A percentile compares a stretch with the other conserved stretches of the same genome.
These are phyloP conservation scores for Lonchura striata DNA, from an alignment of 2,113 vertebrate species.

Conservation along the genomic window DNA sequence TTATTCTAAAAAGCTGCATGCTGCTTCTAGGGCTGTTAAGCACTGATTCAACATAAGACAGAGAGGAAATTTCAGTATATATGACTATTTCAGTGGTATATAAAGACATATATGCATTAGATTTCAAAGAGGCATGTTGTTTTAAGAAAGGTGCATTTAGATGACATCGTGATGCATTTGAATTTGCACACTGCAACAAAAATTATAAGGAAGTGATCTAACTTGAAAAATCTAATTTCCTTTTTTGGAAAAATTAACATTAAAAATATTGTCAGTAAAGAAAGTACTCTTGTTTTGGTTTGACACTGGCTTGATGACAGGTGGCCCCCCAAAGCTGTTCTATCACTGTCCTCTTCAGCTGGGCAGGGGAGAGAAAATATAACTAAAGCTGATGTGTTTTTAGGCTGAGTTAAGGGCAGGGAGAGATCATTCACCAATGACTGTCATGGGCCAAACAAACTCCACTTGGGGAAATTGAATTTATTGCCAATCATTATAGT, in stretches of 20 bases:
- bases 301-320: not conserved
- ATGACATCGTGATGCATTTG: not conserved
- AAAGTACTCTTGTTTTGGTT: not conserved
- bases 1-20: not conserved
- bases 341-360: not conserved
- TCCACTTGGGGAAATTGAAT: not conserved
- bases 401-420: not conserved
- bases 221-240: not conserved
- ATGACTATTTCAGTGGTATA: not conserved
- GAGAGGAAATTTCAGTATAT: not conserved
- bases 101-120: not conserved
- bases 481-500: not conserved
- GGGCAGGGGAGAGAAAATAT: not conserved
- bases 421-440: not conserved
- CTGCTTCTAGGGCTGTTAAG: not conserved
- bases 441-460: not conserved
- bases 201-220: not conserved
- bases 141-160: not conserved
- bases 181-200: not conserved
- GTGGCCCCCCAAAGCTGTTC: not conserved
- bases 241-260: not conserved
- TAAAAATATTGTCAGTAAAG: not conserved
- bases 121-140: not conserved
- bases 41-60: not conserved
- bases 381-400: not conserved